A percentile compares a stretch with the other conserved stretches of the same genome.
Conservation (phyloP, 2,797 vertebrate genomes). For the Sebastes kiyomatsui region DNA sequence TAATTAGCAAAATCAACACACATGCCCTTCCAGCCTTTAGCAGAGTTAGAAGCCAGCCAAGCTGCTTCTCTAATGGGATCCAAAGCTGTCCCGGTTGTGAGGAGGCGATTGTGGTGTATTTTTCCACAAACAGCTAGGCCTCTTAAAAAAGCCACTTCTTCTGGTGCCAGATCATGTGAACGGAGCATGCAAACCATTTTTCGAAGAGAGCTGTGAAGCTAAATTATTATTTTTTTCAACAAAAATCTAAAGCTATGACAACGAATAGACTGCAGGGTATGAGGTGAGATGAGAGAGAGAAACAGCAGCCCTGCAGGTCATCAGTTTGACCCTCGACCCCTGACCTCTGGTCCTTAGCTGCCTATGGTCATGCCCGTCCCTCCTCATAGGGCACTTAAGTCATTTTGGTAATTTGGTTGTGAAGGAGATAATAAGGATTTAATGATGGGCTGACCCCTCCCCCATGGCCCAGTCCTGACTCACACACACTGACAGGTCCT, state of each 20-base stretch:
- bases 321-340: conserved; percentile 46
- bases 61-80: background rate
- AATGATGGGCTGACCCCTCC: conserved; percentile 52
- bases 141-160: background rate
- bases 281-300: background rate
- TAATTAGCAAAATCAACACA: background rate
- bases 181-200: background rate
- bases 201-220: background rate
- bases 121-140: background rate
- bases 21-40: background rate
- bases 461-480: background rate
- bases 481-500: conserved; percentile 44
- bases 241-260: background rate
- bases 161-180: conserved; percentile 1
- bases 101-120: background rate
- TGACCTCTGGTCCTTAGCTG: conserved; percentile 45
- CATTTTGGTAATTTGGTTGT: conserved; percentile 75
- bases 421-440: conserved; percentile 72
- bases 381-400: conserved; percentile 58
- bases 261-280: background rate
- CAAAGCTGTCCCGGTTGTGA: background rate
- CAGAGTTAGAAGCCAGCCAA: background rate
- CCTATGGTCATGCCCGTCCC: conserved; percentile 37
- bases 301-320: conserved; percentile 50
- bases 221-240: background rate